phyloP scores from a whole-genome alignment of 1,140 invertebrate species.

The Neocloeon triangulifer region DNA sequence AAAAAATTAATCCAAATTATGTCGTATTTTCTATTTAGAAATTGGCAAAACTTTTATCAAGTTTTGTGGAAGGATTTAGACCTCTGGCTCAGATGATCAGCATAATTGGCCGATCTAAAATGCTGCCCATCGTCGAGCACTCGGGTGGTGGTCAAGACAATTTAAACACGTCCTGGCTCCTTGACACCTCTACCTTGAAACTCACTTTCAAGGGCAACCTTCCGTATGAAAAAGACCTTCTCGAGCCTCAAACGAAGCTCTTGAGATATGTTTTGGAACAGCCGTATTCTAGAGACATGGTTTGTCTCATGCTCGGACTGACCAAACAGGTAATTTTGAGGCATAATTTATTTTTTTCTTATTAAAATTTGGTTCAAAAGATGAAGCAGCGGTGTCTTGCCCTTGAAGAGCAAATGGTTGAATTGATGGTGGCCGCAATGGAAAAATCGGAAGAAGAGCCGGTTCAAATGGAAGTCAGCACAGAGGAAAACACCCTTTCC shows the following conservation, averaged over 20 bases:
- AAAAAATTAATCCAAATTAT: slow-evolving; percentile 64
- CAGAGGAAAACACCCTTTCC: slow-evolving; percentile 37
- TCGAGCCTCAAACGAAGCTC: slow-evolving; percentile 70
- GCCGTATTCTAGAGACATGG: slow-evolving; percentile 89
- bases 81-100: slow-evolving; percentile 86
- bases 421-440: slow-evolving; percentile 78
- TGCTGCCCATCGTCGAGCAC: slow-evolving; percentile 84
- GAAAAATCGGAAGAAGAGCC: slow-evolving; percentile 57
- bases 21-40: too few relatives aligned
- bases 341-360: too few relatives aligned
- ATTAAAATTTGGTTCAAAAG: slow-evolving; percentile 20
- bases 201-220: slow-evolving; percentile 78
- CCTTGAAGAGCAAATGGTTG: slow-evolving; percentile 81
- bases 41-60: slow-evolving; percentile 59
- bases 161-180: slow-evolving; percentile 73
- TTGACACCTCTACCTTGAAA: slow-evolving; percentile 67
- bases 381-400: slow-evolving; percentile 74
- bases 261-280: slow-evolving; percentile 81
- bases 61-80: slow-evolving; percentile 80
- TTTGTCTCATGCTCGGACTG: slow-evolving; percentile 79
- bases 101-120: slow-evolving; percentile 67
- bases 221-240: slow-evolving; percentile 73
- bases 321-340: slow-evolving; percentile 73
- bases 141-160: slow-evolving; percentile 74
- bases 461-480: slow-evolving; percentile 9